phyloP scores from a whole-genome alignment of 2,797 vertebrate species.

The Galaxias olidus region DNA sequence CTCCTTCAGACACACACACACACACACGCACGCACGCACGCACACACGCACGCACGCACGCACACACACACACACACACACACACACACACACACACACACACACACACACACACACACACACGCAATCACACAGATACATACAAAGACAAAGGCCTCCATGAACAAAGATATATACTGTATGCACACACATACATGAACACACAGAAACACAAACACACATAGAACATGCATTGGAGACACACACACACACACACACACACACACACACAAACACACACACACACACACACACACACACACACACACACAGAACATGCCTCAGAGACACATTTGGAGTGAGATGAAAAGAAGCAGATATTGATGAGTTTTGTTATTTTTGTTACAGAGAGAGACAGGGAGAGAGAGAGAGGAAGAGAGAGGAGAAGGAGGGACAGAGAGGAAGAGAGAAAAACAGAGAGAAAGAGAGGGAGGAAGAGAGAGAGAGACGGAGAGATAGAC shows the following conservation, averaged over 20 bases:
- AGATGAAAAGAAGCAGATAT: constrained; percentile 35
- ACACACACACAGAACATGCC: constrained; percentile 28
- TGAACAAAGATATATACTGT: neutral
- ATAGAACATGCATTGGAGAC: no score
- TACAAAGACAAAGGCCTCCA: neutral
- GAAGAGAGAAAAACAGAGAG: no score
- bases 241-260: neutral
- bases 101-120: neutral
- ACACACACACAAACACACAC: constrained; percentile 1
- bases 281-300: neutral
- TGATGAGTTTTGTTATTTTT: constrained; percentile 50
- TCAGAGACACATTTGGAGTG: constrained; percentile 6
- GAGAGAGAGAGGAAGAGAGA: no score
- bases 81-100: neutral
- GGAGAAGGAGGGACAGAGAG: no score
- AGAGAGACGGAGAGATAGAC: no score
- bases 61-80: neutral
- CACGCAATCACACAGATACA: neutral
- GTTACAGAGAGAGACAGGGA: neutral
- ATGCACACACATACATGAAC: no score
- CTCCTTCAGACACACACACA: neutral
- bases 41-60: neutral
- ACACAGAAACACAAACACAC: neutral
- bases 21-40: constrained; percentile 11
- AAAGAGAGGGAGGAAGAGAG: no score